Base-by-base conservation (phyloP, 2,888 invertebrate genomes). In the Xestia sexstrigata region DNA sequence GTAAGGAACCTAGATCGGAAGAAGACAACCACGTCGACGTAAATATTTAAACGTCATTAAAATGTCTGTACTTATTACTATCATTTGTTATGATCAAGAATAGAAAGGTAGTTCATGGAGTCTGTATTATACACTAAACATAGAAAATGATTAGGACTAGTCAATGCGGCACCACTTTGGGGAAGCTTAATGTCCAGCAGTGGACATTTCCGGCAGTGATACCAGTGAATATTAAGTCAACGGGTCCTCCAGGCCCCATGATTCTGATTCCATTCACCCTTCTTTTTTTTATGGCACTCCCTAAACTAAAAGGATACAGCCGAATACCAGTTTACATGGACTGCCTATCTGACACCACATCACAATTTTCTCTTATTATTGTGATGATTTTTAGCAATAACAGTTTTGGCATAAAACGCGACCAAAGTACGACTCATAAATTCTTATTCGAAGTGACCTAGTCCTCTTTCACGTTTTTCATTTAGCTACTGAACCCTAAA, bases 401-500 rank as follows among this genome's bases (percentile, higher is more conserved):
- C 49, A 49, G 20, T 17, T 23, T 49, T 17, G 23, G 49, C 13
- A 49, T 23, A 49, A 52, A 52, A 11, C 2, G 1, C 52, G 11
- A 4, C 11, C n/a, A 52, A 11, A n/a, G 52, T n/a, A n/a, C n/a
- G n/a, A 11, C n/a, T 55, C 11, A 52, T 9, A 23, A 23, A 15
- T 55, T n/a, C 1, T 15, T 55, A 55, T 6, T 5, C 3, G 9
- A 52, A 52, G 52, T 52, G 23, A 23, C 52, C 23, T 49, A 23
- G 5, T 42, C 30, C 23, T 15, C 23, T 23, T 45, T 11, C 2
- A 35, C 35, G 69, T 52, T 52, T 52, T 52, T 8, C 20, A 65
- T 66, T 47, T 58, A n/a, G 17, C 2, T 42, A 65, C 49, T 15
- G 78, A 67, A 55, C 69, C 66, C 69, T 67, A 58, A 55, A 49